phyloP scores from a whole-genome alignment of 2,888 invertebrate genomes.

The Lymantria dispar region DNA sequence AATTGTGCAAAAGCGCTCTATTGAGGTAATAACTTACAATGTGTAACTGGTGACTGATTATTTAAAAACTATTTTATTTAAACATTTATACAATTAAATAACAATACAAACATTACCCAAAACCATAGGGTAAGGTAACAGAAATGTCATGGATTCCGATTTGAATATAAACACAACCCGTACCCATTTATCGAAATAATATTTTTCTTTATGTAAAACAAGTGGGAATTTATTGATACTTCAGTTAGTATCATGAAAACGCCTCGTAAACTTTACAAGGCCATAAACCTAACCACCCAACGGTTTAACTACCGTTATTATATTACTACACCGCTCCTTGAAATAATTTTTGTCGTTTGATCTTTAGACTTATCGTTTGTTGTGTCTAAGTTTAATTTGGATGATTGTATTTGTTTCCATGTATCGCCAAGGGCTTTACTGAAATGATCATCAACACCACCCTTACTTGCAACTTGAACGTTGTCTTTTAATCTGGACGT shows the following conservation, averaged over 20 bases:
- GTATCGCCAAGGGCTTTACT: slow-evolving; percentile 94
- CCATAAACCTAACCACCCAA: slow-evolving; percentile 58
- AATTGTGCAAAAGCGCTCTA: slow-evolving; percentile 79
- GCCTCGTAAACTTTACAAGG: slow-evolving; percentile 67
- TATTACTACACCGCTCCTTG: slow-evolving; percentile 77
- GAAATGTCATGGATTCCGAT: slow-evolving; percentile 66
- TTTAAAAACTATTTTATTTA: slow-evolving; percentile 54
- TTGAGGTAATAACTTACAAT: slow-evolving; percentile 79
- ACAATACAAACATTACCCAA: slow-evolving; percentile 54
- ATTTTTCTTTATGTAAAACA: slow-evolving; percentile 61
- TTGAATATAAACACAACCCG: slow-evolving; percentile 35
- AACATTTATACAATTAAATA: slow-evolving; percentile 43
- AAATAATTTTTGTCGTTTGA: slow-evolving; percentile 69
- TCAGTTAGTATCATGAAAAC: slow-evolving; percentile 58
- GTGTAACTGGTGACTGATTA: slow-evolving; percentile 79
- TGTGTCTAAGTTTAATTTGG: slow-evolving; percentile 62
- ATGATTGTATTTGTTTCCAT: slow-evolving; percentile 88
- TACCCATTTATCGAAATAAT: slow-evolving; percentile 46
- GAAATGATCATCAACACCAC: slow-evolving; percentile 93
- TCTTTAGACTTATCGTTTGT: slow-evolving; percentile 62
- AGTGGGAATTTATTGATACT: slow-evolving; percentile 73
- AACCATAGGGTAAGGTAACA: slow-evolving; percentile 62
- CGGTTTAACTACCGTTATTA: slow-evolving; percentile 52
- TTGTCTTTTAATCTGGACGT: slow-evolving; percentile 81
- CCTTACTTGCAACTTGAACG: slow-evolving; percentile 50